phyloP scores from a whole-genome alignment of 2,113 vertebrate genomes.

The Callipepla squamata region DNA sequence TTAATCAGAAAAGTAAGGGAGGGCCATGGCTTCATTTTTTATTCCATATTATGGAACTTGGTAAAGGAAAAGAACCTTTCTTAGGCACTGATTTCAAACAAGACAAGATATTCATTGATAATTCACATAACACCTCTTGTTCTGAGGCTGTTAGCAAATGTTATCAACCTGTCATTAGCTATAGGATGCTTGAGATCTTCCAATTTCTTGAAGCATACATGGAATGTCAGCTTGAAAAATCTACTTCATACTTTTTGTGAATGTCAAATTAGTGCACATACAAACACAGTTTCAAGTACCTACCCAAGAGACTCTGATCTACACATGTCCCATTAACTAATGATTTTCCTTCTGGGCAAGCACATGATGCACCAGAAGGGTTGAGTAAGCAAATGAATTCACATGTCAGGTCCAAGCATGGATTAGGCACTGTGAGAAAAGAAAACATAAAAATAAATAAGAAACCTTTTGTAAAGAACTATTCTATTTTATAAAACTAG shows the following conservation, averaged over 20 bases:
- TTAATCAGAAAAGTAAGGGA: not conserved
- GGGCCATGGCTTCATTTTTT: not conserved
- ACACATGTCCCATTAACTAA: conserved; percentile 90
- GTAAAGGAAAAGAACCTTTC: not conserved
- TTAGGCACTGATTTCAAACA: not conserved
- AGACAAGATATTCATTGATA: not conserved
- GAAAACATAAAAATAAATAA: not conserved
- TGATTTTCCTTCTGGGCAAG: conserved; percentile 93
- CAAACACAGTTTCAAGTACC: not conserved
- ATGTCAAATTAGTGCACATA: not conserved
- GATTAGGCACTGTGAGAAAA: conserved; percentile 86
- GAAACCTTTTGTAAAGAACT: no score
- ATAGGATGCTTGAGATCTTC: not conserved
- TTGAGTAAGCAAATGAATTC: conserved; percentile 97
- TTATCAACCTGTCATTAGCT: not conserved
- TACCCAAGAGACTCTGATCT: conserved; percentile 88
- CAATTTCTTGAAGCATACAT: not conserved
- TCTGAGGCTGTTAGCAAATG: not conserved
- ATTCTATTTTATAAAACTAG: not conserved
- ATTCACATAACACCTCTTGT: not conserved
- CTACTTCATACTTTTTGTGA: not conserved
- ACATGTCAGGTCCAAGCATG: conserved; percentile 89
- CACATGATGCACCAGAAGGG: conserved; percentile 90
- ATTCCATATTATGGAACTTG: not conserved
- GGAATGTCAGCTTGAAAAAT: not conserved